phyloP scores from a whole-genome alignment of 2,113 vertebrate species.

The Regulus satrapa region DNA sequence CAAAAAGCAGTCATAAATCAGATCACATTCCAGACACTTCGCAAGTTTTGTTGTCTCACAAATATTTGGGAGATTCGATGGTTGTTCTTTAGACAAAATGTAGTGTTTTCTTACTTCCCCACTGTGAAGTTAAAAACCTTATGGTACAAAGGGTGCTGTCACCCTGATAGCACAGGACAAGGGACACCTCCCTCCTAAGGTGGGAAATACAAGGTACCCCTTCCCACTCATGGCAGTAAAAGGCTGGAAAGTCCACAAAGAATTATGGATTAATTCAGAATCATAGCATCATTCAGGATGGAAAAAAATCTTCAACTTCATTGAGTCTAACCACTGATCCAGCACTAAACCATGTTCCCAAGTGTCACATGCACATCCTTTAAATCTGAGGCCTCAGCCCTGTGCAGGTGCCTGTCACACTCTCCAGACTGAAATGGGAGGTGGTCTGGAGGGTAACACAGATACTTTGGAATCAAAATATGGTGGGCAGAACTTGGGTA shows the following conservation, averaged over 20 bases:
- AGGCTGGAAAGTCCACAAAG: background rate
- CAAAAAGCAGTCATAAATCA: background rate
- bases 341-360: background rate
- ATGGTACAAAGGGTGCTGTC: fast-evolving
- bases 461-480: background rate
- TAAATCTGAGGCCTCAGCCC: background rate
- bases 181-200: background rate
- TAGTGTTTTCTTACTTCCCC: background rate
- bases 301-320: background rate
- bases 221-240: background rate
- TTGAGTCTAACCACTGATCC: background rate
- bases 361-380: background rate
- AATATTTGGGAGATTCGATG: background rate
- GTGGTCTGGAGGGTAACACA: background rate
- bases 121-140: background rate
- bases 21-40: background rate
- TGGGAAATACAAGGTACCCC: background rate
- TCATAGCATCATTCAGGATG: background rate
- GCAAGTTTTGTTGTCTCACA: background rate
- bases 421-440: background rate
- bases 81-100: background rate
- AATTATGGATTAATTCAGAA: background rate
- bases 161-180: background rate
- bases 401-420: background rate
- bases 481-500: background rate